Evolutionary conservation across 2,797 vertebrate genomes (phyloP).

Genomic region (Natrix natrix): DNA sequence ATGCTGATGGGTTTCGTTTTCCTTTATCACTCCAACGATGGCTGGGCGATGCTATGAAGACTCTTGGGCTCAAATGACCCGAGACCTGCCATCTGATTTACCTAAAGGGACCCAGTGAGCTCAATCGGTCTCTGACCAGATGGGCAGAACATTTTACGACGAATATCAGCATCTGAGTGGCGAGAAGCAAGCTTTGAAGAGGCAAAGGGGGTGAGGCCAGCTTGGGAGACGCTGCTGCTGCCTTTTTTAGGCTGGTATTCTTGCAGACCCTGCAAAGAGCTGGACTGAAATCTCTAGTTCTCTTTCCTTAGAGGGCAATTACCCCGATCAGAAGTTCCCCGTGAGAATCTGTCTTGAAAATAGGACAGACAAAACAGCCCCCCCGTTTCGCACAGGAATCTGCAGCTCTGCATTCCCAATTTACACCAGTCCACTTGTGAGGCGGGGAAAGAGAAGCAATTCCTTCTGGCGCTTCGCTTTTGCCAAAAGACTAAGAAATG

Average conservation of each 20-base stretch:
- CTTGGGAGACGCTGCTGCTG: neutral
- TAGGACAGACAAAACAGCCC: neutral
- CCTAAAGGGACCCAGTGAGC: neutral
- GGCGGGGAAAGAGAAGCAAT: neutral
- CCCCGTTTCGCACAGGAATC: neutral
- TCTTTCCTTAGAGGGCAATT: neutral
- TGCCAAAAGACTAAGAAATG: neutral
- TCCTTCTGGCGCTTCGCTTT: neutral
- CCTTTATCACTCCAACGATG: neutral
- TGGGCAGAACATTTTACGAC: neutral
- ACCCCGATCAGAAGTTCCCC: neutral
- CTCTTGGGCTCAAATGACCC: neutral
- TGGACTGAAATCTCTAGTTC: neutral
- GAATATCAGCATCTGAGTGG: neutral
- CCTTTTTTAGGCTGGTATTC: neutral
- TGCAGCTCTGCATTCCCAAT: neutral
- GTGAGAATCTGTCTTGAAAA: neutral
- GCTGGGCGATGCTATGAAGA: neutral
- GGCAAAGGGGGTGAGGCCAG: neutral
- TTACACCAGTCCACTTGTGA: neutral
- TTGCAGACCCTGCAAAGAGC: neutral
- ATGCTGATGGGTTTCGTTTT: neutral
- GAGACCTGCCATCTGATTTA: neutral
- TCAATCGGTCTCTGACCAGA: neutral
- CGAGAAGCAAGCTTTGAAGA: neutral